These are phyloP conservation scores for Pseudococcus longispinus DNA, from an alignment of 2,888 invertebrate genomes.

Conservation along the genomic window DNA sequence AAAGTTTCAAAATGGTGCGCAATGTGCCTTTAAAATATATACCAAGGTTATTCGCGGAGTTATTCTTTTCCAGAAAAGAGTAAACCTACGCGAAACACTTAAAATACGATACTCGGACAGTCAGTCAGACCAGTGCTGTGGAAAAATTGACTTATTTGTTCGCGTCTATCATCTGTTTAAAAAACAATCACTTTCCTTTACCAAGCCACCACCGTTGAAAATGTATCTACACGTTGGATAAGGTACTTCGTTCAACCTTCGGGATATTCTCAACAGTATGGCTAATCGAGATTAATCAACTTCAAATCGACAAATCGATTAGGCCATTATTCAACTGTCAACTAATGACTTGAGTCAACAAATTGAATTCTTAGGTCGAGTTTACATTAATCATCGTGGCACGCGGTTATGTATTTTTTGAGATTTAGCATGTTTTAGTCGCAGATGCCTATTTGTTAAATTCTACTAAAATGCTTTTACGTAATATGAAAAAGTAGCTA, in stretches of 20 bases:
- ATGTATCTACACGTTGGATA: not conserved
- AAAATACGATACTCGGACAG: not conserved
- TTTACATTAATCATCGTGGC: not conserved
- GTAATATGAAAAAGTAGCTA: no score
- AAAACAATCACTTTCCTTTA: slow-evolving; percentile 19
- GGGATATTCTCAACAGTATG: not conserved
- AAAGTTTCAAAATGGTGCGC: slow-evolving; percentile 28
- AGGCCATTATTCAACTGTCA: slow-evolving; percentile 32
- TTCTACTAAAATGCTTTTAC: no score
- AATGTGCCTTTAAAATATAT: not conserved
- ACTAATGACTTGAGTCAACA: slow-evolving; percentile 23
- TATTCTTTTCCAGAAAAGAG: not conserved
- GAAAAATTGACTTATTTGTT: not conserved
- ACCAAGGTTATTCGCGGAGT: not conserved
- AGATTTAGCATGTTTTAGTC: no score
- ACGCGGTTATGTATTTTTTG: no score
- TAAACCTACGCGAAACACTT: not conserved
- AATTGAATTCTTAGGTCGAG: slow-evolving; percentile 30
- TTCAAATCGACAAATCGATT: slow-evolving; percentile 39
- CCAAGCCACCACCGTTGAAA: not conserved
- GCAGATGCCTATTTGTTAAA: no score
- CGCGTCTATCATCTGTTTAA: not conserved
- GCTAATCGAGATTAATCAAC: slow-evolving; percentile 37
- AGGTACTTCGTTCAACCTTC: not conserved
- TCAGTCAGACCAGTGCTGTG: not conserved